Base-by-base conservation (phyloP, 53 echinoderm and acorn worm species). In the Zoroaster sp. region DNA sequence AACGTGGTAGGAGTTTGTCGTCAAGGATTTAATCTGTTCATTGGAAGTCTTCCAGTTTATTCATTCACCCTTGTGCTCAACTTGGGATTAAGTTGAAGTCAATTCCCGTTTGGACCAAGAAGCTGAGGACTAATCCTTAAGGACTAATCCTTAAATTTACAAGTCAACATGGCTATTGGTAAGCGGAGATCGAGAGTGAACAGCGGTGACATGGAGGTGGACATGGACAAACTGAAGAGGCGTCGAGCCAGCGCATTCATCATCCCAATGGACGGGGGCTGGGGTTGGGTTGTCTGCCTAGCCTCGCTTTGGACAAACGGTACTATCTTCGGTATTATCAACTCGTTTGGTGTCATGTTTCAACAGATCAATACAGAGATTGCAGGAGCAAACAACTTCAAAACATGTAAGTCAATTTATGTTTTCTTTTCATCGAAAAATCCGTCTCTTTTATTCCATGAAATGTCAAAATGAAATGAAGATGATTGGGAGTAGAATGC, bases 281-380 rank as follows among this genome's bases (percentile, higher is more conserved):
- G 93, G 93, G 96, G 95, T 4, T 97, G 97, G 97, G 80, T 97
- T 39, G 97, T 97, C 43, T 93, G 93, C 72, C 83, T 93, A 4
- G 97, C 97, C 2, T 97, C 97, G 12, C 88, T 88, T 34, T 97
- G 97, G 97, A 92, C 94, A 7, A 97, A 97, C 73, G 97, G 97
- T 1, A 93, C 93, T 30, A 91, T 97, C 20, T 97, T 93, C 42
- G 97, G 97, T 1, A 88, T 94, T 36, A 92, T 97, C 75, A 97
- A 97, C 87, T 97, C 93, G 21, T 97, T 97, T 25, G 97, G 97
- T 6, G 94, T 97, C 17, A 80, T 97, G 37, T 92, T 88, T 35
- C 90, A 95, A 9, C 67, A 79, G 40, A 97, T 97, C 88, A 70
- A 89, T 20, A 55, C 90, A 17, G 83, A 92, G 36, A 70, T 96